Conservation (phyloP, 2,113 vertebrate genomes). For the Amphilophus citrinellus region DNA sequence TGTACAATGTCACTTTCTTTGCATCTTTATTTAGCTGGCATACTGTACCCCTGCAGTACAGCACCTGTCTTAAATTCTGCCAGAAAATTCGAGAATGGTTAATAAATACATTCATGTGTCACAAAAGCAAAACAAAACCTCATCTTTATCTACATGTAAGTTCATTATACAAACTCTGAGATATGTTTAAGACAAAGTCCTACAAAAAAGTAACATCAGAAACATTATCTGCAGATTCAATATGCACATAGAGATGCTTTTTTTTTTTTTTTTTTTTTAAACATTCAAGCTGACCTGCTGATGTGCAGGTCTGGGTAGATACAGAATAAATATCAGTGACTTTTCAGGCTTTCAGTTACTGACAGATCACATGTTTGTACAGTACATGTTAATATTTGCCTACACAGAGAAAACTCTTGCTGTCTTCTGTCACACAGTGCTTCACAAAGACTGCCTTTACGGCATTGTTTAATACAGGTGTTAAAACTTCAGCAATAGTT, state of each 20-base stretch:
- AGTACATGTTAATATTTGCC: background rate
- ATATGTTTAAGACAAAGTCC: too few relatives aligned
- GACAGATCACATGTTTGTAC: background rate
- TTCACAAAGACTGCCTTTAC: background rate
- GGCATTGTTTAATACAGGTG: background rate
- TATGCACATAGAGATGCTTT: fast-evolving
- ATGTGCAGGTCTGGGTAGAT: background rate
- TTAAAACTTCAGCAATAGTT: background rate
- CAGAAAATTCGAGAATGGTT: constrained; percentile 9
- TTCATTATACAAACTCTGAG: background rate
- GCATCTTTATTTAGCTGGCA: constrained; percentile 52
- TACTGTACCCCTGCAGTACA: background rate
- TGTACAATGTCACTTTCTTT: background rate
- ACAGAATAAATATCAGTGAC: background rate
- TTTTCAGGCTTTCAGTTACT: background rate
- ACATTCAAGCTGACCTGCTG: background rate
- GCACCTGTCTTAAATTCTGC: constrained; percentile 42
- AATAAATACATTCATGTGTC: constrained; percentile 14
- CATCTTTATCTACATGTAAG: background rate
- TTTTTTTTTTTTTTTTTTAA: too few relatives aligned
- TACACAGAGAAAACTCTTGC: background rate
- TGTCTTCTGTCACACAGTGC: background rate
- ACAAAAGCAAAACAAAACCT: background rate
- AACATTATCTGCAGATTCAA: background rate
- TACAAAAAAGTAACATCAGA: background rate